These are phyloP conservation scores for Teleogryllus occipitalis DNA, from an alignment of 1,140 invertebrate species.

Conservation along the genomic window DNA sequence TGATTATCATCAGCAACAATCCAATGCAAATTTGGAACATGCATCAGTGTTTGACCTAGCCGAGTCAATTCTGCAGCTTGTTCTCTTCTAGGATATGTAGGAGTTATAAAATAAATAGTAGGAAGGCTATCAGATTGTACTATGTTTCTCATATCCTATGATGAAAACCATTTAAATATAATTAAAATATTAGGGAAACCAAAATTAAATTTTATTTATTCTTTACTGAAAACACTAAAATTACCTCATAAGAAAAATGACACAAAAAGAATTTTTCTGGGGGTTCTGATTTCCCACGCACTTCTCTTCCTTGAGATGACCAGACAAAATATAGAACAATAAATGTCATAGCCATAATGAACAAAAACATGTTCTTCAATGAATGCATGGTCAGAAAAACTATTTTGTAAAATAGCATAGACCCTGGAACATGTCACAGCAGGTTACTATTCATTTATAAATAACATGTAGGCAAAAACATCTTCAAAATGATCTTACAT, in stretches of 20 bases:
- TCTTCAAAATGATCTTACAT: no score
- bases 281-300: not conserved
- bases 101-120: constrained; percentile 61
- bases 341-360: constrained; percentile 13
- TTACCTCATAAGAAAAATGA: constrained; percentile 11
- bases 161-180: not conserved
- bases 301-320: constrained; percentile 14
- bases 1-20: constrained; percentile 48
- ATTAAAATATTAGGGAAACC: not conserved
- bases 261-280: constrained; percentile 17
- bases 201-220: not conserved
- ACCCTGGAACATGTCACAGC: no score
- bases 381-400: constrained; percentile 7
- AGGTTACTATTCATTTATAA: no score
- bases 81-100: constrained; percentile 50
- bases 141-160: not conserved
- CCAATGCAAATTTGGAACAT: constrained; percentile 48
- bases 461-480: no score
- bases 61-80: constrained; percentile 52
- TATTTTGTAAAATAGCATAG: no score
- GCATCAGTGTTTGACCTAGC: constrained; percentile 47
- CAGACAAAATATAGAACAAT: constrained; percentile 17
- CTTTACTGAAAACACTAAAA: not conserved
- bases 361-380: constrained; percentile 17
- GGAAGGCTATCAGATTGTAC: constrained; percentile 24